phyloP scores from a whole-genome alignment of 2,113 vertebrate species.

The Sturnus vulgaris region DNA sequence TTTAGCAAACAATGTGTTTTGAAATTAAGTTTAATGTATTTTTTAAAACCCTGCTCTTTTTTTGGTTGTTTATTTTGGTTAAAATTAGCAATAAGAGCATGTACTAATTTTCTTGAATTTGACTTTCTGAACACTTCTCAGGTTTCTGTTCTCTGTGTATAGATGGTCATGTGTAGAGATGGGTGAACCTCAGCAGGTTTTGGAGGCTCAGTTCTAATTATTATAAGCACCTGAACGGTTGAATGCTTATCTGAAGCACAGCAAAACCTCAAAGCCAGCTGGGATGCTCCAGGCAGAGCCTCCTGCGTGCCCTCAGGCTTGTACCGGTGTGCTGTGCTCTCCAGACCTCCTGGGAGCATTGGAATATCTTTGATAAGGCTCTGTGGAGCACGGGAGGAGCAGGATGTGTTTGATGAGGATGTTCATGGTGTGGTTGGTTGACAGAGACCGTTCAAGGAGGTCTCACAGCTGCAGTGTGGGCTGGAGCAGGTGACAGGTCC shows the following conservation, averaged over 20 bases:
- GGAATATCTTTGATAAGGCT: neutral
- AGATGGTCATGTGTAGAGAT: neutral
- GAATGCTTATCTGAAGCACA: neutral
- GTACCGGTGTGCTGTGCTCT: fast-evolving
- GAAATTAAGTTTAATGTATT: slow-evolving; percentile 55
- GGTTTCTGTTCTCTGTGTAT: slow-evolving; percentile 37
- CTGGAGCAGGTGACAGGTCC: neutral
- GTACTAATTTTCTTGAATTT: slow-evolving; percentile 58
- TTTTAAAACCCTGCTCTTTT: slow-evolving; percentile 18
- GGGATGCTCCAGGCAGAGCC: neutral
- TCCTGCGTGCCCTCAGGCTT: neutral
- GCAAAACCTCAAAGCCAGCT: neutral
- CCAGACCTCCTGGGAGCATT: neutral
- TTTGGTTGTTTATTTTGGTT: neutral
- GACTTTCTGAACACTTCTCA: slow-evolving; percentile 37
- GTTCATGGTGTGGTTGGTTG: neutral
- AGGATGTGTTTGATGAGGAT: neutral
- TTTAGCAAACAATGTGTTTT: slow-evolving; percentile 68
- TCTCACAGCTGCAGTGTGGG: neutral
- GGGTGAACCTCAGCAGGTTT: slow-evolving; percentile 35
- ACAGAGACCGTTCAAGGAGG: neutral
- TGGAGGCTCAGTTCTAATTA: neutral
- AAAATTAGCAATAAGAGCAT: slow-evolving; percentile 43
- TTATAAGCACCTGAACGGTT: neutral
- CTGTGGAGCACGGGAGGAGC: neutral